Percentiles rank a stretch among this genome's conserved stretches.
Evolutionary conservation across 2,113 vertebrate species (phyloP).

Genomic region (Trochalopteron elliotii): DNA sequence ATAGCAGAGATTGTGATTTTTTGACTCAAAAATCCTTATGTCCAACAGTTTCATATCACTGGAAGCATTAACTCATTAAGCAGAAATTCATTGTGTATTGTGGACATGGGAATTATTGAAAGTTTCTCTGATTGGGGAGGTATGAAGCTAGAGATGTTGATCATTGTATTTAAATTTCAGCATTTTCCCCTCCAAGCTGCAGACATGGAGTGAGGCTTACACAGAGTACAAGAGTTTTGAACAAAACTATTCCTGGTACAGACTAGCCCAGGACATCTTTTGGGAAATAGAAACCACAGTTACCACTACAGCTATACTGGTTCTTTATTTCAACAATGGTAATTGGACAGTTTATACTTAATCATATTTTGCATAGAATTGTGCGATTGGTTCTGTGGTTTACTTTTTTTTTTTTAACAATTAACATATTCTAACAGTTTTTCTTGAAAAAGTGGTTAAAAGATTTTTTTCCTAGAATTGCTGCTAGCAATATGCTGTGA

Average conservation of each 20-base stretch:
- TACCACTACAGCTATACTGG: fast-evolving
- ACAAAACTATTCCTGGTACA: neutral
- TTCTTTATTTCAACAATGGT: neutral
- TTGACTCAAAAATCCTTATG: neutral
- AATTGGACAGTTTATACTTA: neutral
- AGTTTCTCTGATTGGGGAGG: neutral
- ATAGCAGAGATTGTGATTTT: neutral
- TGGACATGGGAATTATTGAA: neutral
- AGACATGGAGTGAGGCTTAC: neutral
- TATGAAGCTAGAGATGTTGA: neutral
- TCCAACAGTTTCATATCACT: neutral
- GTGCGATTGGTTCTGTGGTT: neutral
- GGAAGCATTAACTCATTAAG: neutral
- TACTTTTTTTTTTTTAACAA: neutral
- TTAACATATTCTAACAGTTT: neutral
- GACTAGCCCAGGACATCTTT: neutral
- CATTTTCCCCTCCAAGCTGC: neutral
- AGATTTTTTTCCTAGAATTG: neutral
- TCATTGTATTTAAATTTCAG: neutral
- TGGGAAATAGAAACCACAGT: neutral
- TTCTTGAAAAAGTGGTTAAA: neutral
- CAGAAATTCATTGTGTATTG: neutral
- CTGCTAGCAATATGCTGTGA: neutral
- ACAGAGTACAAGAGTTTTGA: neutral
- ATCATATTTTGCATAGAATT: neutral